Conservation (phyloP, 2,797 vertebrate species). For the Onychomys arenicola region DNA sequence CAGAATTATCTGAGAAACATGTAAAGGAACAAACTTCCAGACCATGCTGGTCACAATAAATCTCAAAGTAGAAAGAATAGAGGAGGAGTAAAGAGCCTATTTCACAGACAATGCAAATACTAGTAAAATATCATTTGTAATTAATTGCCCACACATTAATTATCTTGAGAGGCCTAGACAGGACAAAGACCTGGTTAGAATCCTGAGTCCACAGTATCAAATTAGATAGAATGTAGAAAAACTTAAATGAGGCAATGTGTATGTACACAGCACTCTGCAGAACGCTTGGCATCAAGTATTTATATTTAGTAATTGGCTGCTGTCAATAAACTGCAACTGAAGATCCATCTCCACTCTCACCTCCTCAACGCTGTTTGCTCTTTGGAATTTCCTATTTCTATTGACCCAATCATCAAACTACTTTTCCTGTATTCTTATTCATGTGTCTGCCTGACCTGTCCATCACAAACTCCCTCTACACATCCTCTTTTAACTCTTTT, state of each 20-base stretch:
- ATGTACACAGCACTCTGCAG: background rate
- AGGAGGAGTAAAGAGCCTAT: background rate
- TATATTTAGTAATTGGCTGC: background rate
- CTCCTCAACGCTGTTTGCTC: background rate
- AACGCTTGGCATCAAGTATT: conserved; percentile 22
- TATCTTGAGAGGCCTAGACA: background rate
- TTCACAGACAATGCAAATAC: conserved; percentile 25
- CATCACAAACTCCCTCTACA: background rate
- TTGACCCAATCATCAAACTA: conserved; percentile 14
- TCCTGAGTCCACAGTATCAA: background rate
- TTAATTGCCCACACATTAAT: background rate
- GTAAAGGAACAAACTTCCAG: conserved; percentile 16
- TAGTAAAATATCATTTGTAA: conserved; percentile 43
- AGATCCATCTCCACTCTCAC: background rate
- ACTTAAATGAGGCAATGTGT: conserved; percentile 5
- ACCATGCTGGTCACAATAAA: conserved; percentile 40
- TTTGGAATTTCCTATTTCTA: conserved; percentile 35
- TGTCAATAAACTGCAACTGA: background rate
- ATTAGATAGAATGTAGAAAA: conserved; percentile 32
- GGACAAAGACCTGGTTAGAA: conserved; percentile 26
- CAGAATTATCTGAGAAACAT: background rate
- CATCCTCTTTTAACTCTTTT: conserved; percentile 23
- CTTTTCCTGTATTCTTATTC: conserved; percentile 40
- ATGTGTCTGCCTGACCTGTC: background rate
- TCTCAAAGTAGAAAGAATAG: background rate